Conservation (phyloP, 2,797 vertebrate genomes). For the Pseudomugil tenellus region DNA sequence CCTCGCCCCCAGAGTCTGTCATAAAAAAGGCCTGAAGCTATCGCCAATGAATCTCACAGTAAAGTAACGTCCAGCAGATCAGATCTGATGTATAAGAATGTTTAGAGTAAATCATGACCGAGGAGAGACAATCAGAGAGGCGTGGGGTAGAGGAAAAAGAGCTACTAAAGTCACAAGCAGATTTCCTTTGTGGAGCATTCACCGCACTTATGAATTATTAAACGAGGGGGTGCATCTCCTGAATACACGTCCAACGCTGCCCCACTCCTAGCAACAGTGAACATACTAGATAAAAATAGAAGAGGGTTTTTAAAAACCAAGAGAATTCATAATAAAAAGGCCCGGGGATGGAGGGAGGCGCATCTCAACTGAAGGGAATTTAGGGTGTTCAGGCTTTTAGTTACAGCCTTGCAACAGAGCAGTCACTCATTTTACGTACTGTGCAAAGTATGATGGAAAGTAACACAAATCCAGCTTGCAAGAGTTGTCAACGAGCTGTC, state of each 20-base stretch:
- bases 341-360: conserved; percentile 23
- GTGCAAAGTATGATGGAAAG: not conserved
- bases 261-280: conserved; percentile 79
- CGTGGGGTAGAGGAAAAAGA: conserved; percentile 42
- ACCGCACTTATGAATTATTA: conserved; percentile 77
- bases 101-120: conserved; percentile 54
- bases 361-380: conserved; percentile 29
- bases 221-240: conserved; percentile 76
- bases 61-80: conserved; percentile 69
- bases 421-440: not conserved
- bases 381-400: conserved; percentile 15
- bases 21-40: conserved; percentile 71
- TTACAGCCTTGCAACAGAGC: conserved; percentile 2
- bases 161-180: conserved; percentile 54
- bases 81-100: conserved; percentile 61
- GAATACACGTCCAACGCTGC: conserved; percentile 63
- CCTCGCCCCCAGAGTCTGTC: conserved; percentile 66
- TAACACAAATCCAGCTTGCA: conserved; percentile 1
- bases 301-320: conserved; percentile 67
- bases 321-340: conserved; percentile 58
- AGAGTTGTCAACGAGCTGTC: not conserved
- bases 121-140: conserved; percentile 50
- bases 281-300: conserved; percentile 77
- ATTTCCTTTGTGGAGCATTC: conserved; percentile 72
- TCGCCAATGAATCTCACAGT: conserved; percentile 64